Conservation (phyloP, 1,140 invertebrate species). For the Aplysia californica region DNA sequence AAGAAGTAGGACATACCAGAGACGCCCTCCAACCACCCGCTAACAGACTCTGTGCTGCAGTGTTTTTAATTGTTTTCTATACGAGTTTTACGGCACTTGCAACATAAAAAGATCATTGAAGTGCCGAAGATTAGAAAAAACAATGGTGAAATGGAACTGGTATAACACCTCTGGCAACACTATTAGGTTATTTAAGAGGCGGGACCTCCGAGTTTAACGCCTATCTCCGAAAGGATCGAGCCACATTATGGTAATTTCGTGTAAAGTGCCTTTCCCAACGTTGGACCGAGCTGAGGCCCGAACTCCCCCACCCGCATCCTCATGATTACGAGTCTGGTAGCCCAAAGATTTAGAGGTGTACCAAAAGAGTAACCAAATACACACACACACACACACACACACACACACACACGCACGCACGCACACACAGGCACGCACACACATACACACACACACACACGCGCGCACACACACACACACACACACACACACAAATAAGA, state of each 20-base stretch:
- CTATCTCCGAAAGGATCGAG: neutral
- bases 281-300: neutral
- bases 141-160: too few species aligned
- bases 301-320: neutral
- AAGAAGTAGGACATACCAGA: too few species aligned
- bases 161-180: neutral
- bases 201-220: neutral
- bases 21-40: too few species aligned
- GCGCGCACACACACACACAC: neutral
- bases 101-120: too few species aligned
- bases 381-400: neutral
- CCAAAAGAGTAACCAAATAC: neutral
- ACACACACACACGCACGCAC: neutral
- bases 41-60: too few species aligned
- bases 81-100: too few species aligned
- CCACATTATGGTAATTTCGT: neutral
- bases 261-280: neutral
- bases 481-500: too few species aligned
- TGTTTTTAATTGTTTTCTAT: too few species aligned
- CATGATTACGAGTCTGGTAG: neutral
- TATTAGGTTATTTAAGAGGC: neutral
- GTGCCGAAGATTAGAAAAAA: too few species aligned
- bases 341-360: neutral
- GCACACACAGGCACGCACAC: too few species aligned
- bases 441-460: neutral